A percentile compares a stretch with the other conserved stretches of the same genome.
Evolutionary conservation across 64 coral and sea anemone genomes (phyloP).

Genomic region (Porites lutea): DNA sequence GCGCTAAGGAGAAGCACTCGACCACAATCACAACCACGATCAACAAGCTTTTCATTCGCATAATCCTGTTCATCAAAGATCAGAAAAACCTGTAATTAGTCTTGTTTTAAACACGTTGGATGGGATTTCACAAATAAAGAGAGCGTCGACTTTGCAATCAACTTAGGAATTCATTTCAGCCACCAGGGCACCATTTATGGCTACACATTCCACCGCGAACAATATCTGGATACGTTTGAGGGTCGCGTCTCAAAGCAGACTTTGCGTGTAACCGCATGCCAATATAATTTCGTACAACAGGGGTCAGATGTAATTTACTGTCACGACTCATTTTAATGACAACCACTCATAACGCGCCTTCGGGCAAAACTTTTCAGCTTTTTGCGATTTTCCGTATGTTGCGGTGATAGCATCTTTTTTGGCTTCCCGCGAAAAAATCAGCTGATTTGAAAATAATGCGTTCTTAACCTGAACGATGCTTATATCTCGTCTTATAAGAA

Average conservation of each 20-base stretch:
- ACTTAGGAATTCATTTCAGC: slow-evolving; percentile 12
- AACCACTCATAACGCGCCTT: neutral
- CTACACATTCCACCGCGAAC: neutral
- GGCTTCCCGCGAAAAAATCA: neutral
- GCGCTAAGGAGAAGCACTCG: neutral
- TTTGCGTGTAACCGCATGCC: slow-evolving; percentile 43
- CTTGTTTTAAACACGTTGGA: neutral
- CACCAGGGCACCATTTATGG: slow-evolving; percentile 35
- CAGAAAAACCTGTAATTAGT: slow-evolving; percentile 11
- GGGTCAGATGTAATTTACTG: slow-evolving; percentile 16
- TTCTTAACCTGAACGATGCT: neutral
- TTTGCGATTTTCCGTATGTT: slow-evolving; percentile 1
- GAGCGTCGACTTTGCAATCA: neutral
- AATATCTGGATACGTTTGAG: slow-evolving; percentile 17
- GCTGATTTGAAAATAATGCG: neutral
- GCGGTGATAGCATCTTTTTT: slow-evolving; percentile 9
- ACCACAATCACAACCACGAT: slow-evolving; percentile 31
- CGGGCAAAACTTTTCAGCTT: neutral
- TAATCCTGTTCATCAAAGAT: slow-evolving; percentile 9
- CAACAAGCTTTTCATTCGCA: neutral
- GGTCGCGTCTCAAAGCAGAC: neutral
- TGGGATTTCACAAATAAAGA: neutral
- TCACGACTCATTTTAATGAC: slow-evolving; percentile 14
- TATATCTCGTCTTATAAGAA: neutral
- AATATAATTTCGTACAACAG: slow-evolving; percentile 23